Evolutionary conservation across 2,797 vertebrate genomes (phyloP).

Genomic region (Chelon auratus): DNA sequence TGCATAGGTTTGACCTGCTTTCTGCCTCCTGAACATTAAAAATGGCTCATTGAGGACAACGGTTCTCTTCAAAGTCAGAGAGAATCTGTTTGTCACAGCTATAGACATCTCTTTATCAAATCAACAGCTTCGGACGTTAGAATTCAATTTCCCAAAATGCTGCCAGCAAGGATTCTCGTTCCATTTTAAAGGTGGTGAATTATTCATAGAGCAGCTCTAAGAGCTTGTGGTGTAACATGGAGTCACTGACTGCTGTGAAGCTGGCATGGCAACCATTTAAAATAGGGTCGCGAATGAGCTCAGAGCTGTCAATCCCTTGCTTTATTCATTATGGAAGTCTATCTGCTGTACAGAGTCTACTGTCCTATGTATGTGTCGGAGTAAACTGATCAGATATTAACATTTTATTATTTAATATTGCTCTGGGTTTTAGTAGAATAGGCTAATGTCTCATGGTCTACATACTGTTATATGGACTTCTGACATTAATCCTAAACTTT

Average conservation of each 20-base stretch:
- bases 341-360: conserved; percentile 8
- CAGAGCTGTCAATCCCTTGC: conserved; percentile 57
- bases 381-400: conserved; percentile 1
- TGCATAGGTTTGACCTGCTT: conserved; percentile 70
- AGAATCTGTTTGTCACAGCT: conserved; percentile 50
- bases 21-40: conserved; percentile 60
- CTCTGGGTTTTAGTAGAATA: background rate
- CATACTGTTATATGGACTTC: background rate
- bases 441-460: background rate
- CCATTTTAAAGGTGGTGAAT: conserved; percentile 66
- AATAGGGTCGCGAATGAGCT: conserved; percentile 65
- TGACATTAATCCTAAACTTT: background rate
- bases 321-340: conserved; percentile 44
- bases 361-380: background rate
- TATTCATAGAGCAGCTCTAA: conserved; percentile 72
- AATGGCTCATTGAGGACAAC: conserved; percentile 36
- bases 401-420: background rate
- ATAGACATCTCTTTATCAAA: conserved; percentile 35
- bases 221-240: conserved; percentile 72
- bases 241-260: conserved; percentile 78
- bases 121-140: conserved; percentile 23
- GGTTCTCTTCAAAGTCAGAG: conserved; percentile 34
- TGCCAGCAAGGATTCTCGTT: conserved; percentile 41
- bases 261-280: conserved; percentile 80
- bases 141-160: conserved; percentile 58